These are phyloP conservation scores for Pachypanchax playfairii DNA, from an alignment of 2,113 vertebrate species.

Conservation along the genomic window DNA sequence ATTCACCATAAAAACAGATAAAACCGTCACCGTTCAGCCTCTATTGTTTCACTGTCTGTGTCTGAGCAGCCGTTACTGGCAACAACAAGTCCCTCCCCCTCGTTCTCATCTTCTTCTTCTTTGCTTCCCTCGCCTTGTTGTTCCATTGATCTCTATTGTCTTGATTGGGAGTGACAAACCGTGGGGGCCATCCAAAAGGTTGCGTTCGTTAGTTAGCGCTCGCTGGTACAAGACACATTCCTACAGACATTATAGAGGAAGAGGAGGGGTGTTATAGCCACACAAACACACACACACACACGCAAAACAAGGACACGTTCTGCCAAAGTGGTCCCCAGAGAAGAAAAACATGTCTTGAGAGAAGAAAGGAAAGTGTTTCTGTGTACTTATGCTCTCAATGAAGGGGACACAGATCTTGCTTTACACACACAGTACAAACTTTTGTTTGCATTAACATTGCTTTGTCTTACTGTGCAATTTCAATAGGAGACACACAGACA, in stretches of 20 bases:
- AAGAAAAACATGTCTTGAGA: conserved; percentile 14
- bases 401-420: conserved; percentile 3
- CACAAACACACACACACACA: conserved; percentile 18
- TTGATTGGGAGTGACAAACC: conserved; percentile 71
- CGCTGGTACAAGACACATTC: conserved; percentile 53
- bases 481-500: conserved; percentile 14
- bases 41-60: conserved; percentile 61
- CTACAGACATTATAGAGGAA: conserved; percentile 29
- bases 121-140: conserved; percentile 12
- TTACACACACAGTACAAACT: conserved; percentile 14
- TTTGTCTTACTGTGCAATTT: conserved; percentile 35
- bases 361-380: conserved; percentile 30
- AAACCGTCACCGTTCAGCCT: conserved; percentile 34
- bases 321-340: conserved; percentile 54
- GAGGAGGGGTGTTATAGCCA: not conserved
- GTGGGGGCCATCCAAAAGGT: conserved; percentile 58
- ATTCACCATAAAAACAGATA: conserved; percentile 13
- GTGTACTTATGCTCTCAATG: conserved; percentile 19
- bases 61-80: conserved; percentile 45
- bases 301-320: conserved; percentile 15
- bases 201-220: conserved; percentile 59
- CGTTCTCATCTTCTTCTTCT: conserved; percentile 19
- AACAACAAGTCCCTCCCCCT: not conserved
- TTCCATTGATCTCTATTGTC: conserved; percentile 64
- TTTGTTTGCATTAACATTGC: conserved; percentile 40